Percentiles rank a stretch among this genome's conserved stretches.
Evolutionary conservation across 2,888 invertebrate species (phyloP).

Genomic region (Amblyjoppa fuscipennis): DNA sequence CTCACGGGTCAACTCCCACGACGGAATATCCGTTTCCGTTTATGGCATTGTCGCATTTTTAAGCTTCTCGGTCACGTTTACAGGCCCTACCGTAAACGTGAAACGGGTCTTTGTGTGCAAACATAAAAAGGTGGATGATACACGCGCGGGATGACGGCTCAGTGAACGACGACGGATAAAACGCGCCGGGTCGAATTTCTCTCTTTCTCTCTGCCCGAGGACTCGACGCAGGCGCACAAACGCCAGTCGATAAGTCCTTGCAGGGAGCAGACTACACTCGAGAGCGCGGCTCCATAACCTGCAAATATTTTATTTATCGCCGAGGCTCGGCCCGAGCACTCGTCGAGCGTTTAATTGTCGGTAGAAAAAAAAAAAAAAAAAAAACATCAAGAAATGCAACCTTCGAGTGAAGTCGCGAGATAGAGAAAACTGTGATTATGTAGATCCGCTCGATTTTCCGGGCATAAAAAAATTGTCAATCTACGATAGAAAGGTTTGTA

Average conservation of each 20-base stretch:
- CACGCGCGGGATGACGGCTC: not conserved
- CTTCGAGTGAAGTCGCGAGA: not conserved
- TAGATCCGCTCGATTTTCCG: constrained; percentile 5
- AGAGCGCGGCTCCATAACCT: constrained; percentile 73
- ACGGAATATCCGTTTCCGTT: constrained; percentile 9
- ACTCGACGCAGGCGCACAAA: constrained; percentile 54
- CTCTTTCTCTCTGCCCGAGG: not conserved
- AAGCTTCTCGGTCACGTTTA: constrained; percentile 39
- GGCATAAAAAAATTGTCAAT: not conserved
- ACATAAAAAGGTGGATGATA: not conserved
- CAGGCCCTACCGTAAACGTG: not conserved
- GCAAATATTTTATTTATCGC: constrained; percentile 72
- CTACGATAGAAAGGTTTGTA: not conserved
- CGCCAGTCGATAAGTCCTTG: constrained; percentile 67
- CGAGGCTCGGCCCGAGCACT: constrained; percentile 8
- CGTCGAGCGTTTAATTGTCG: constrained; percentile 2
- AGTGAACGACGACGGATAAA: constrained; percentile 9
- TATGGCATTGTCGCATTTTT: constrained; percentile 29
- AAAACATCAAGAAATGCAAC: not conserved
- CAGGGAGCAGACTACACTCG: constrained; percentile 60
- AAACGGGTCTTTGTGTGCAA: not conserved
- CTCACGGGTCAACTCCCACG: constrained; percentile 9
- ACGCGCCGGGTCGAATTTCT: constrained; percentile 1
- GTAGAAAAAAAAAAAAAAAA: not conserved
- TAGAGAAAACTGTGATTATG: constrained; percentile 42